Conservation (phyloP, 2,888 invertebrate species). For the Lasioglossum lativentre region DNA sequence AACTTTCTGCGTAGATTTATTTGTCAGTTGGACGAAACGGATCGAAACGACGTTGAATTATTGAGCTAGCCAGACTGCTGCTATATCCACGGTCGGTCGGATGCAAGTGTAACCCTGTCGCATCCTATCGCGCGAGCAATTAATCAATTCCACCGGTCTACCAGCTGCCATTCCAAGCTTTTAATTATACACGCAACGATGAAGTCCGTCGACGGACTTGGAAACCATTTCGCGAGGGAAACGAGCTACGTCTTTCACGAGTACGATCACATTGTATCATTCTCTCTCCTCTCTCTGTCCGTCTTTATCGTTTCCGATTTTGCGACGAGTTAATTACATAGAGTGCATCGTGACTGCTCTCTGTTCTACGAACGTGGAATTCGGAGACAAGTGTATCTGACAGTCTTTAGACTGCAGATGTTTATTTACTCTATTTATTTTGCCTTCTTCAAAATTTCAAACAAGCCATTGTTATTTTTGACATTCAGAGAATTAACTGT, state of each 20-base stretch:
- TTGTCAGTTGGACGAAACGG: slow-evolving; percentile 15
- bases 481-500: no score
- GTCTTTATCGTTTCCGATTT: background rate
- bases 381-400: background rate
- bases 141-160: slow-evolving; percentile 37
- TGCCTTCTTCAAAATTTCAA: no score
- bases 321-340: background rate
- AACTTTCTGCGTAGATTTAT: slow-evolving; percentile 18
- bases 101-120: slow-evolving; percentile 41
- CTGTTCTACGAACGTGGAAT: background rate
- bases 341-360: background rate
- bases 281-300: background rate
- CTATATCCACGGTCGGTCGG: slow-evolving; percentile 25
- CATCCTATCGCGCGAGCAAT: slow-evolving; percentile 29
- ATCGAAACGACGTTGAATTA: slow-evolving; percentile 52
- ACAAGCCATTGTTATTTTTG: no score
- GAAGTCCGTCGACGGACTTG: background rate
- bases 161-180: background rate
- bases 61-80: slow-evolving; percentile 37
- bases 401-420: background rate
- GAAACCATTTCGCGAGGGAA: background rate
- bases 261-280: background rate
- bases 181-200: slow-evolving; percentile 28
- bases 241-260: background rate
- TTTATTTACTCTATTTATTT: background rate